These are phyloP conservation scores for Myanophis thanlyinensis DNA, from an alignment of 2,113 vertebrate genomes.

Conservation along the genomic window DNA sequence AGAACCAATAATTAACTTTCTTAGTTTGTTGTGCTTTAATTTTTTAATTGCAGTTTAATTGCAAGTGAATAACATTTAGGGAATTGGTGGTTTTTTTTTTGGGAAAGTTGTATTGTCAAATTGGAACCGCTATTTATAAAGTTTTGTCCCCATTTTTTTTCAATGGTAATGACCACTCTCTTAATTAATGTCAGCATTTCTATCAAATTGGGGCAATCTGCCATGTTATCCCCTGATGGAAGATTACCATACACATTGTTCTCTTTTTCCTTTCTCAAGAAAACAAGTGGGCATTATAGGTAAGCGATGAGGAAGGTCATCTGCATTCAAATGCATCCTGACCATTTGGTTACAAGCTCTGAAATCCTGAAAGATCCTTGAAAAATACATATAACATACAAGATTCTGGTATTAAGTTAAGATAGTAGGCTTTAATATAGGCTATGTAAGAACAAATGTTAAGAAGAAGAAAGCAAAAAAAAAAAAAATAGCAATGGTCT, in stretches of 20 bases:
- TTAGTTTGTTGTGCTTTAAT: background rate
- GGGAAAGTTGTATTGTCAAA: background rate
- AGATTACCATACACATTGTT: background rate
- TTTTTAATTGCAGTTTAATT: background rate
- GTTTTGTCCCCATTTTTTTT: background rate
- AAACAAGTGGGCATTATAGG: background rate
- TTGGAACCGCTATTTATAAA: background rate
- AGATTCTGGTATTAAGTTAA: background rate
- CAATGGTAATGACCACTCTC: background rate
- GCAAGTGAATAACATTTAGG: background rate
- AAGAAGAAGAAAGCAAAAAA: background rate
- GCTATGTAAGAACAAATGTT: background rate
- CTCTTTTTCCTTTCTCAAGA: background rate
- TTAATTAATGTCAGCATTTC: background rate
- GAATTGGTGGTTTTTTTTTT: background rate
- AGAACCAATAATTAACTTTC: background rate
- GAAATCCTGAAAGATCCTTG: background rate
- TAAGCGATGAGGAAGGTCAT: background rate
- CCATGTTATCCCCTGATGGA: background rate
- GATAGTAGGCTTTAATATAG: background rate
- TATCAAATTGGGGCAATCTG: background rate
- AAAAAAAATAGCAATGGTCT: no score
- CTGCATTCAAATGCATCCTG: background rate
- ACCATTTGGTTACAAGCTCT: background rate
- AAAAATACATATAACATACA: background rate